Percentiles rank a stretch among this genome's conserved stretches.
Evolutionary conservation across 2,888 invertebrate genomes (phyloP).

Genomic region (Loripinus fragilis): DNA sequence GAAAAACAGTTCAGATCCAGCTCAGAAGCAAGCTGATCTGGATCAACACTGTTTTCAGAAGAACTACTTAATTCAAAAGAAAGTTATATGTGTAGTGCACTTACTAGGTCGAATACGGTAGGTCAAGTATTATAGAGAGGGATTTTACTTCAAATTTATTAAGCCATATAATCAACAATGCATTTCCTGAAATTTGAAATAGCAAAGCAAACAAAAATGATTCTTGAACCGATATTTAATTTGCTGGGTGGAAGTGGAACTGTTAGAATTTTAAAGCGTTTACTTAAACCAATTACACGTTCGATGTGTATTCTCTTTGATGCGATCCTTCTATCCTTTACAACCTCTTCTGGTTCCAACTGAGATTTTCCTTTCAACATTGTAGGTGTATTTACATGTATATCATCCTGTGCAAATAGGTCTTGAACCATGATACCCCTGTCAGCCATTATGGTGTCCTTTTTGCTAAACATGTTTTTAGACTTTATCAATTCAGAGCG

Average conservation of each 20-base stretch:
- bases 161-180: conserved; percentile 43
- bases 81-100: too few relatives aligned
- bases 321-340: conserved; percentile 47
- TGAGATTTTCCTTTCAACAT: conserved; percentile 58
- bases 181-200: conserved; percentile 48
- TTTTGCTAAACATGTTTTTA: conserved; percentile 14
- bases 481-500: conserved; percentile 27
- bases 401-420: conserved; percentile 54
- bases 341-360: conserved; percentile 51
- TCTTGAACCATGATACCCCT: conserved; percentile 65
- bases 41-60: too few relatives aligned
- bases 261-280: conserved; percentile 47
- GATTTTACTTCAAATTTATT: not conserved
- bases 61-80: too few relatives aligned
- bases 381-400: conserved; percentile 57
- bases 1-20: too few relatives aligned
- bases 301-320: conserved; percentile 46
- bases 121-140: too few relatives aligned
- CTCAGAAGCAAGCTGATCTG: too few relatives aligned
- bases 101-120: too few relatives aligned
- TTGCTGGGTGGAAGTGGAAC: conserved; percentile 23
- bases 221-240: conserved; percentile 26
- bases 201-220: conserved; percentile 21
- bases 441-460: conserved; percentile 54
- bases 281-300: conserved; percentile 49